phyloP scores from a whole-genome alignment of 2,797 vertebrate species.

The Botia almorhae region DNA sequence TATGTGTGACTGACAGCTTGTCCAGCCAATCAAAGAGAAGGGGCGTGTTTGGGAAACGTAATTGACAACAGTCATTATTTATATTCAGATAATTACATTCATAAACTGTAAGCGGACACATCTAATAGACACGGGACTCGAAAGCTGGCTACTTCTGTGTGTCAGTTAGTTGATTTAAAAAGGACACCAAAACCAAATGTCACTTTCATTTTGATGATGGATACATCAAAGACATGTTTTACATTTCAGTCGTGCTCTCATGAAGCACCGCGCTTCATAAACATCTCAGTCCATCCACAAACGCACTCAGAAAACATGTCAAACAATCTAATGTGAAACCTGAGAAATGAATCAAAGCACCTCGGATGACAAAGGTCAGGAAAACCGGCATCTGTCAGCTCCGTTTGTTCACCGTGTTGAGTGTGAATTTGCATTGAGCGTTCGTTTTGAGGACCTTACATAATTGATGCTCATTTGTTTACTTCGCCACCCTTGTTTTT shows the following conservation, averaged over 20 bases:
- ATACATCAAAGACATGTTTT: constrained; percentile 39
- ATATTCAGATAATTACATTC: too few species aligned
- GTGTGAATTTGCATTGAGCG: constrained; percentile 38
- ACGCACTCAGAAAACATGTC: not conserved
- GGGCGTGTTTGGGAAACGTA: too few species aligned
- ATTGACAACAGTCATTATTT: too few species aligned
- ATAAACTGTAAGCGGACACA: too few species aligned
- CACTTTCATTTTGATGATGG: constrained; percentile 18
- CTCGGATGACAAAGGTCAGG: constrained; percentile 14
- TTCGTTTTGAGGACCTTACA: constrained; percentile 14
- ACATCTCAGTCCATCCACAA: constrained; percentile 27
- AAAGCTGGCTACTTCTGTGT: not conserved
- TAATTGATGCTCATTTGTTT: constrained; percentile 27
- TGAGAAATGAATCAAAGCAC: constrained; percentile 29
- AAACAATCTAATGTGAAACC: constrained; percentile 35
- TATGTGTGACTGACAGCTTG: not conserved
- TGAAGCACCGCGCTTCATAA: constrained; percentile 5
- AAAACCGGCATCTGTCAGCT: constrained; percentile 32
- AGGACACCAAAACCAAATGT: constrained; percentile 15
- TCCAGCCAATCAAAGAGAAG: too few species aligned
- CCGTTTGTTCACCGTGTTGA: constrained; percentile 24
- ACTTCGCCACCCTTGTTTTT: constrained; percentile 30
- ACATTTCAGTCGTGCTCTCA: constrained; percentile 32
- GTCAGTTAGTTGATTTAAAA: constrained; percentile 7
- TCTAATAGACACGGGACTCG: too few species aligned